Base-by-base conservation (phyloP, 2,113 vertebrate genomes). In the Syngnathoides biaculeatus region DNA sequence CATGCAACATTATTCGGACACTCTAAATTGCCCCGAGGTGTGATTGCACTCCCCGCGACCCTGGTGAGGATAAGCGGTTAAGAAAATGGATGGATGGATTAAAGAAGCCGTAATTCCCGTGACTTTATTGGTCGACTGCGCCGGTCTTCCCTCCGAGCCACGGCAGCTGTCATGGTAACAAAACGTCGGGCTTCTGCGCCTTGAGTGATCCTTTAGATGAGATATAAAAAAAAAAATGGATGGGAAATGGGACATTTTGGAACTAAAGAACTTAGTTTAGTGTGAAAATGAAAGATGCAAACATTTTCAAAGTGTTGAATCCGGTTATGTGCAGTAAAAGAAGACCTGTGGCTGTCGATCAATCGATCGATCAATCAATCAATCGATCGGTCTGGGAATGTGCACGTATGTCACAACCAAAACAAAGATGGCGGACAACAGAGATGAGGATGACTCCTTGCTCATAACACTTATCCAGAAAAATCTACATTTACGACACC, bases 131-230 rank as follows among this genome's bases (percentile, higher is more conserved):
- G 22, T 55, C 13, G 12, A 55, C 22, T 55, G 55, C 30, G 8
- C 55, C 10, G 22, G n/a, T 50, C 48, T 30, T 30, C 53, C 22
- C 26, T 57, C 26, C 55, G 30, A 17, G 14, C 26, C 55, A 57
- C 13, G 15, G 26, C 55, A 30, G 26, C 55, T 57, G 55, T 57
- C 55, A 57, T 57, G 55, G 55, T 57, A 57, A 57, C 55, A 30
- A 30, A 55, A 55, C 7, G 5, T 14, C 22, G 52, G 4, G 22
- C 52, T 17, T 27, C 26, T 57, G 24, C 55, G 30, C 55, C 17
- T 30, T 57, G 15, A 57, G 55, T 17, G 14, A 27, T 30, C 2
- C 26, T 57, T 57, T 15, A 57, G 17, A 57, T 57, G 55, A 57
- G 26, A 30, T 6, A 17, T n/a, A n/a, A n/a, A n/a, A n/a, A n/a